A percentile compares a stretch with the other conserved stretches of the same genome.
Evolutionary conservation across 2,113 vertebrate species (phyloP).

Genomic region (Eupsittula cactorum): DNA sequence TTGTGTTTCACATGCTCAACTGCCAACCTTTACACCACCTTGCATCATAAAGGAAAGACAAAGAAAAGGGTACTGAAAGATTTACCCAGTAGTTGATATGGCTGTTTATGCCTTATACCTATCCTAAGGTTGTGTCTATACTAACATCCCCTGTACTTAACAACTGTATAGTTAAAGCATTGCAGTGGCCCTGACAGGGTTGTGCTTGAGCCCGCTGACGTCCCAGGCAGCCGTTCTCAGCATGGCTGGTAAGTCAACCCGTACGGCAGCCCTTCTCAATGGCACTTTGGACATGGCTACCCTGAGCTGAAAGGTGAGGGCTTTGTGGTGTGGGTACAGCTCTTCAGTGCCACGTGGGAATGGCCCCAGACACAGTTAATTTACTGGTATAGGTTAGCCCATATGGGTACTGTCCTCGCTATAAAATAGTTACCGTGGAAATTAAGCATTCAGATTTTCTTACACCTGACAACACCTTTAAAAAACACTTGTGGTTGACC

Average conservation of each 20-base stretch:
- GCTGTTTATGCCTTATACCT: fast-evolving
- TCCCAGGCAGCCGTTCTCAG: background rate
- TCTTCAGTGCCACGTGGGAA: fast-evolving
- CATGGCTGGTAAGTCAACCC: fast-evolving
- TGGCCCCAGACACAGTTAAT: fast-evolving
- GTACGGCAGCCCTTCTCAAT: fast-evolving
- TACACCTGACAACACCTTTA: background rate
- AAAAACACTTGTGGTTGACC: background rate
- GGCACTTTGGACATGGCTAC: background rate
- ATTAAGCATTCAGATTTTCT: background rate
- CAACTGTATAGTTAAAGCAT: fast-evolving
- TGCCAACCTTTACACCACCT: background rate
- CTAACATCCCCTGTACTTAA: fast-evolving
- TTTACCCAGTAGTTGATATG: fast-evolving
- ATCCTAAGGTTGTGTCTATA: background rate
- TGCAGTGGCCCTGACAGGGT: background rate
- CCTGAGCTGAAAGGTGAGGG: background rate
- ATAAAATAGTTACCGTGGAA: background rate
- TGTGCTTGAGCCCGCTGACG: background rate
- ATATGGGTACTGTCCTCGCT: background rate
- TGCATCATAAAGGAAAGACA: background rate
- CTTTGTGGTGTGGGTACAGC: fast-evolving
- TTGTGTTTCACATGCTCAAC: background rate
- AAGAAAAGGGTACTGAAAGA: background rate
- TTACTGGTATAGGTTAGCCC: fast-evolving